These are phyloP conservation scores for Alca torda DNA, from an alignment of 2,797 vertebrate species.

Conservation along the genomic window DNA sequence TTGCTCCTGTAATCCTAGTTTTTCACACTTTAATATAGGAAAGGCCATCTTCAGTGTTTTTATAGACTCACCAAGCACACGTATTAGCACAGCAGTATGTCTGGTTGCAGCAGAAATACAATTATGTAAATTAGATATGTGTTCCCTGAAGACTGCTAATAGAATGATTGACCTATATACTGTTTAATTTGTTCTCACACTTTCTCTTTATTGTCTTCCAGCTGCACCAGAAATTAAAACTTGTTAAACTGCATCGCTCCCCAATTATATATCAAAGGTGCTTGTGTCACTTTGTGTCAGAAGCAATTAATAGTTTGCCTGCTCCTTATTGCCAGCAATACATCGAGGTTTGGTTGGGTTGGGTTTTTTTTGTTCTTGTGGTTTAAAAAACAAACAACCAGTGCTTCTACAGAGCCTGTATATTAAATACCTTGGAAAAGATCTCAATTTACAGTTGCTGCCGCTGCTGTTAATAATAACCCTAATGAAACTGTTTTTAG, in stretches of 20 bases:
- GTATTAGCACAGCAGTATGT: slow-evolving; percentile 67
- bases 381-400: neutral
- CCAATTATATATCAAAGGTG: slow-evolving; percentile 71
- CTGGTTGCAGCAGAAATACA: slow-evolving; percentile 75
- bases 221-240: slow-evolving; percentile 76
- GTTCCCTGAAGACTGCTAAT: slow-evolving; percentile 78
- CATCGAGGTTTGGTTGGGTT: neutral
- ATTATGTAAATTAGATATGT: slow-evolving; percentile 76
- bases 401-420: neutral
- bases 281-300: slow-evolving; percentile 60
- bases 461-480: neutral
- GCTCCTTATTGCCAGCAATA: slow-evolving; percentile 3
- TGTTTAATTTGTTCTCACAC: slow-evolving; percentile 74
- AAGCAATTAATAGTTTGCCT: slow-evolving; percentile 57
- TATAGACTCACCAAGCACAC: slow-evolving; percentile 55
- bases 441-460: neutral
- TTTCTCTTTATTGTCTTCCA: slow-evolving; percentile 75
- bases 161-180: slow-evolving; percentile 82
- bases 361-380: neutral
- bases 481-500: neutral
- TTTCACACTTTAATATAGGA: neutral
- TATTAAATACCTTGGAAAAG: neutral
- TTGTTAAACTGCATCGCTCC: slow-evolving; percentile 67
- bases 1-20: slow-evolving; percentile 19
- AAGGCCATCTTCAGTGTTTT: slow-evolving; percentile 52